phyloP scores from a whole-genome alignment of 2,888 invertebrate species.

The Tribolium freemani region DNA sequence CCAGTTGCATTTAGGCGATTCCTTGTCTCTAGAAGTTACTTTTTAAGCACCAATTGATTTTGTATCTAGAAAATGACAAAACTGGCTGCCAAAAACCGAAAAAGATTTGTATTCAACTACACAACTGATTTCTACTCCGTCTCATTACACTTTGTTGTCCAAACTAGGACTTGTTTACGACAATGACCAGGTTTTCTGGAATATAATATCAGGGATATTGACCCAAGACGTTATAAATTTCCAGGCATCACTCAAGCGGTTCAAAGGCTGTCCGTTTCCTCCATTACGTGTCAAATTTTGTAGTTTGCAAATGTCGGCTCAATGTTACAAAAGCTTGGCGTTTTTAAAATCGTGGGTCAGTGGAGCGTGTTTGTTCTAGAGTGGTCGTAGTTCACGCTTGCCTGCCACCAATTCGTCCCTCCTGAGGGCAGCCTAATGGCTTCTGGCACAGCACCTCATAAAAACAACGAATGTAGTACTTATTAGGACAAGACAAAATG shows the following conservation, averaged over 20 bases:
- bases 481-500: constrained; percentile 51
- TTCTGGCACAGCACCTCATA: constrained; percentile 50
- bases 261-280: not conserved
- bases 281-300: not conserved
- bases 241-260: not conserved
- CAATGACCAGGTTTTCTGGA: not conserved
- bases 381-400: constrained; percentile 41
- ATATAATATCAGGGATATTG: not conserved
- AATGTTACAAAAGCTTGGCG: not conserved
- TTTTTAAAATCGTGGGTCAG: constrained; percentile 40
- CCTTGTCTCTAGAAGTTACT: too few relatives aligned
- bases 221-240: not conserved
- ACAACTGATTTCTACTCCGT: constrained; percentile 27
- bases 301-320: not conserved
- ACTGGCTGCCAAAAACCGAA: too few relatives aligned
- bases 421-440: constrained; percentile 48
- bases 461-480: constrained; percentile 51
- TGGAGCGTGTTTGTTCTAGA: constrained; percentile 42
- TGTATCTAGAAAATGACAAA: too few relatives aligned
- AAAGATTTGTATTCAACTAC: constrained; percentile 26
- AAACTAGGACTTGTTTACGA: constrained; percentile 37
- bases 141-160: constrained; percentile 33
- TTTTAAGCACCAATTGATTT: too few relatives aligned
- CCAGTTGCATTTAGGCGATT: too few relatives aligned
- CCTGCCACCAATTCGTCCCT: constrained; percentile 39